phyloP scores from a whole-genome alignment of 2,797 vertebrate species.

The Scolopax bukidnonensis region DNA sequence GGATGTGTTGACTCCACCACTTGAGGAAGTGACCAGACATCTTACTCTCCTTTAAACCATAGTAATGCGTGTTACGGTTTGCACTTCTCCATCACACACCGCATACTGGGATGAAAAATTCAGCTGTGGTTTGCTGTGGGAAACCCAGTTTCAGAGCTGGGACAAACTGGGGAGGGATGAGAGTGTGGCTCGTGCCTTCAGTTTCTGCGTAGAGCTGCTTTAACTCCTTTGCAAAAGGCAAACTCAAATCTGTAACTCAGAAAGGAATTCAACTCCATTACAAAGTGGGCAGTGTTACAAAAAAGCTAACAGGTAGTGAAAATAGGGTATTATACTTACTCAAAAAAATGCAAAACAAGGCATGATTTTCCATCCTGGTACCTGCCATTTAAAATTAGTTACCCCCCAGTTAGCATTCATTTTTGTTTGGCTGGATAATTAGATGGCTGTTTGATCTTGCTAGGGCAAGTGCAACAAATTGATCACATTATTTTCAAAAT shows the following conservation, averaged over 20 bases:
- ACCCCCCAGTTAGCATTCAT: slow-evolving; percentile 3
- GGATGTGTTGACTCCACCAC: not conserved
- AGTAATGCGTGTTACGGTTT: fast-evolving
- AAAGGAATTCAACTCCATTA: not conserved
- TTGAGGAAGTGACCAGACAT: not conserved
- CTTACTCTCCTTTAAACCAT: not conserved
- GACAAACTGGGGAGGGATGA: not conserved
- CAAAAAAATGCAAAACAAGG: slow-evolving; percentile 33
- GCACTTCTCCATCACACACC: fast-evolving
- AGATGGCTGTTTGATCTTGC: slow-evolving; percentile 31
- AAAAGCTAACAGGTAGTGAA: not conserved
- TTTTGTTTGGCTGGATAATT: slow-evolving; percentile 60
- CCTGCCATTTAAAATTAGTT: slow-evolving; percentile 62
- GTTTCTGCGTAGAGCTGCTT: not conserved
- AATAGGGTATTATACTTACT: not conserved
- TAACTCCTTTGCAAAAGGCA: not conserved
- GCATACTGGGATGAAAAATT: not conserved
- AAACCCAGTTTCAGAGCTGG: not conserved
- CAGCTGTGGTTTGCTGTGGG: not conserved
- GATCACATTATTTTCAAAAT: slow-evolving; percentile 60
- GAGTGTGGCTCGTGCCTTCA: not conserved
- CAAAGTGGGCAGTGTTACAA: not conserved
- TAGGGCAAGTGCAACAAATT: slow-evolving; percentile 51
- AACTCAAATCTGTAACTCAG: not conserved
- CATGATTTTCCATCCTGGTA: slow-evolving; percentile 25